Evolutionary conservation across 2,888 invertebrate species (phyloP), one percentile per base, ranked within the genome.

Genomic region (Neoaliturus tenellus): DNA sequence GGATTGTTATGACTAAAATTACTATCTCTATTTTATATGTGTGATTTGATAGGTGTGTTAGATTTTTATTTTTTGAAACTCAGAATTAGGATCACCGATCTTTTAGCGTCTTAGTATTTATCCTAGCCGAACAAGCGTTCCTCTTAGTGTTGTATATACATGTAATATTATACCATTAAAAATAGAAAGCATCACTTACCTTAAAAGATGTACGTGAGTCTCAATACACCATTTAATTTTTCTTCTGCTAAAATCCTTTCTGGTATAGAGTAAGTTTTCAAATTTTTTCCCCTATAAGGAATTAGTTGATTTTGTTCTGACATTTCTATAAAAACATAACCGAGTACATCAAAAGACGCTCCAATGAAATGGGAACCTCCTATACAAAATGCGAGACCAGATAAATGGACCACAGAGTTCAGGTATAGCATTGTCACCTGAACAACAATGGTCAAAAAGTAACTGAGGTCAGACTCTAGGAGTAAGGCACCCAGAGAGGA

Each of bases 331-430:
- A 44, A 78, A 20, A 33, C 35, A n/a, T n/a, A 8, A 17, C 78
- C 55, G 2, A 78, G 55, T 10, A 78, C 55, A n/a, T 78, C 51
- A 10, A 33, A 78, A 17, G 78, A 55, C 6, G 78, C 78, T 25
- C 78, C 78, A 20, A 78, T 78, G 20, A 78, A 78, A 55, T 78
- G 78, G n/a, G 78, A 51, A 14, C 78, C 51, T 33, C 78, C 78
- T 4, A 78, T 78, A 20, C 55, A 4, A 31, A 78, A 20, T n/a
- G 48, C 78, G 55, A 28, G 35, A 1, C 78, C 78, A 10, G 78
- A 55, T n/a, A 78, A n/a, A 25, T 78, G 78, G 12, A 78, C 44
- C 17, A 78, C 44, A 1, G 33, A 20, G 78, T 78, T 48, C 0
- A 55, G 35, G 33, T 48, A 51, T 3, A 78, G 33, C 17, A 55